phyloP scores from a whole-genome alignment of 2,888 invertebrate species.

The Tetragnatha montana region DNA sequence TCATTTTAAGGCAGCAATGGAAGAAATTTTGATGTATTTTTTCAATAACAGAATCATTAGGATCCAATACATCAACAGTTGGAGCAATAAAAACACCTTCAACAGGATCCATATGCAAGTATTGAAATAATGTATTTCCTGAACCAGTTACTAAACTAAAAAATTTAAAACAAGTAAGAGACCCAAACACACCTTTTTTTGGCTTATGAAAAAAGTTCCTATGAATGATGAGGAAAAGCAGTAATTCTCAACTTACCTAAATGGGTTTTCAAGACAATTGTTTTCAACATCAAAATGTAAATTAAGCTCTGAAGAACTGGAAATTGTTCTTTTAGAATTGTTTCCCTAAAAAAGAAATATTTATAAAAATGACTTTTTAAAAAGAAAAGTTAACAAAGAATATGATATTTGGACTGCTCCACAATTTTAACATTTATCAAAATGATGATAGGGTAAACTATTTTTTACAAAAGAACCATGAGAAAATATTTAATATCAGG shows the following conservation, averaged over 20 bases:
- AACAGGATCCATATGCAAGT: conserved; percentile 83
- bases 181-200: too few relatives aligned
- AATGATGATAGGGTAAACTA: too few relatives aligned
- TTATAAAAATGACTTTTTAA: neutral
- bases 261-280: neutral
- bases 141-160: conserved; percentile 81
- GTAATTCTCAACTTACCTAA: neutral
- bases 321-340: neutral
- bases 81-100: conserved; percentile 85
- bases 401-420: too few relatives aligned
- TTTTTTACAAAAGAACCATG: too few relatives aligned
- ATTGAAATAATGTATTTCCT: conserved; percentile 85
- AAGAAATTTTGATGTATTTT: conserved; percentile 85
- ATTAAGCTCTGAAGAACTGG: conserved; percentile 14
- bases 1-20: conserved; percentile 83
- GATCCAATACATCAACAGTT: conserved; percentile 68
- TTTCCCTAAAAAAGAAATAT: neutral
- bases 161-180: conserved; percentile 4
- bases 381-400: neutral
- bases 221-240: too few relatives aligned
- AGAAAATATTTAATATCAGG: too few relatives aligned
- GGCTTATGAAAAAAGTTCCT: neutral
- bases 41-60: conserved; percentile 76
- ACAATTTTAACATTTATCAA: too few relatives aligned
- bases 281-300: conserved; percentile 5